Base-by-base conservation (phyloP, 1,140 invertebrate species). In the Propsilocerus akamusi region DNA sequence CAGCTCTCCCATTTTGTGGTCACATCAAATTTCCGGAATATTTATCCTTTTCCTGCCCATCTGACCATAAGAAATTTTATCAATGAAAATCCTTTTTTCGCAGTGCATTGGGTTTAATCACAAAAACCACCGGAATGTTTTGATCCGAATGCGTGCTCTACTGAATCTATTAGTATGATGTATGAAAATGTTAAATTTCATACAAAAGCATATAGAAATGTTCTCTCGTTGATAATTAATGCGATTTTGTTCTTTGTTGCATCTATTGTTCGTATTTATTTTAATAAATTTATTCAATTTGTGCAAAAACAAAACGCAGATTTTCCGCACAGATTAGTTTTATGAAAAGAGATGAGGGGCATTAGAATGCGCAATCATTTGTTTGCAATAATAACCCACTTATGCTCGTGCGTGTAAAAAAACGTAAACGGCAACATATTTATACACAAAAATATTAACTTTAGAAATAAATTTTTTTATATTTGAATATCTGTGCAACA, bases 321-420 rank as follows among this genome's bases (percentile, higher is more conserved):
- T 41, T 41, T 41, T 41, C 34, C 34, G 22, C 34, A 41, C 34
- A 41, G 17, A 41, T 41, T 41, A 41, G 34, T 41, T 41, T 41
- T 17, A 30, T n/a, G n/a, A n/a, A n/a, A n/a, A n/a, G n/a, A n/a
- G n/a, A n/a, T n/a, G n/a, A n/a, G n/a, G n/a, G n/a, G n/a, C n/a
- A n/a, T n/a, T n/a, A n/a, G n/a, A n/a, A n/a, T n/a, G n/a, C n/a
- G n/a, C n/a, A n/a, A n/a, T n/a, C n/a, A n/a, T n/a, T n/a, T n/a
- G n/a, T n/a, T n/a, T n/a, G n/a, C n/a, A n/a, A n/a, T n/a, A n/a
- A n/a, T n/a, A n/a, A n/a, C n/a, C n/a, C n/a, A n/a, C n/a, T n/a
- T n/a, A n/a, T n/a, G n/a, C n/a, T n/a, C n/a, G n/a, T n/a, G n/a
- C n/a, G n/a, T n/a, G n/a, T n/a, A n/a, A n/a, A n/a, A n/a, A n/a